phyloP scores from a whole-genome alignment of 2,113 vertebrate species.

The Brienomyrus longianalis region DNA sequence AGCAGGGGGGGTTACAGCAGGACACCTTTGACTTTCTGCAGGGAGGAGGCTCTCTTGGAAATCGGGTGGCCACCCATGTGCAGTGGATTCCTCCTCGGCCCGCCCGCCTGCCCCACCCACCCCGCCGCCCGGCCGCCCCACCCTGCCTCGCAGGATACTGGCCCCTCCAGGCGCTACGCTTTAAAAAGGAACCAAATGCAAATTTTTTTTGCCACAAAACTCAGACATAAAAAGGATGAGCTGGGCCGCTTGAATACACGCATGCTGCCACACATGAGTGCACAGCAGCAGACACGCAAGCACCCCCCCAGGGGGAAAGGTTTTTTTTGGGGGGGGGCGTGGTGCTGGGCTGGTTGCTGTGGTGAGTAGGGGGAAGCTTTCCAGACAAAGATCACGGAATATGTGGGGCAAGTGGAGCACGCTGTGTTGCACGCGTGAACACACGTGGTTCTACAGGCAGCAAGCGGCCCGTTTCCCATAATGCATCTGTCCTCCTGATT shows the following conservation, averaged over 20 bases:
- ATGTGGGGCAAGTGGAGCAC: background rate
- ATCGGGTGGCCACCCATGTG: background rate
- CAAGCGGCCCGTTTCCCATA: background rate
- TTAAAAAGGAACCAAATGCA: slow-evolving; percentile 13
- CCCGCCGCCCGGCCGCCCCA: too few species aligned
- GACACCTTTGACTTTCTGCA: background rate
- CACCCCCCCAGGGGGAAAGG: background rate
- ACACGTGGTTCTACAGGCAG: background rate
- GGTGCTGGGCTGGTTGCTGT: background rate
- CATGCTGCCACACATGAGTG: background rate
- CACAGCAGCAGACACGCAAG: background rate
- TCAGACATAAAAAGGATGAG: background rate
- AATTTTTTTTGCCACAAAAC: slow-evolving; percentile 8
- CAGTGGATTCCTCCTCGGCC: background rate
- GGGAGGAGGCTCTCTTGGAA: background rate
- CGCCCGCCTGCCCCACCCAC: background rate
- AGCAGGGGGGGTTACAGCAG: background rate
- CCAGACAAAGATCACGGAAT: background rate
- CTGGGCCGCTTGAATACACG: background rate
- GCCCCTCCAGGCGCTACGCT: background rate
- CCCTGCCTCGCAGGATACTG: background rate
- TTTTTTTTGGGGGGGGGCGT: background rate
- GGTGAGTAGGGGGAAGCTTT: background rate
- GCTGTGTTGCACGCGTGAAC: background rate
- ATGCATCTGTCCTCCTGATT: background rate